Evolutionary conservation across 2,888 invertebrate genomes (phyloP), one percentile per base, ranked within the genome.

Genomic region (Agrochola lychnidis): DNA sequence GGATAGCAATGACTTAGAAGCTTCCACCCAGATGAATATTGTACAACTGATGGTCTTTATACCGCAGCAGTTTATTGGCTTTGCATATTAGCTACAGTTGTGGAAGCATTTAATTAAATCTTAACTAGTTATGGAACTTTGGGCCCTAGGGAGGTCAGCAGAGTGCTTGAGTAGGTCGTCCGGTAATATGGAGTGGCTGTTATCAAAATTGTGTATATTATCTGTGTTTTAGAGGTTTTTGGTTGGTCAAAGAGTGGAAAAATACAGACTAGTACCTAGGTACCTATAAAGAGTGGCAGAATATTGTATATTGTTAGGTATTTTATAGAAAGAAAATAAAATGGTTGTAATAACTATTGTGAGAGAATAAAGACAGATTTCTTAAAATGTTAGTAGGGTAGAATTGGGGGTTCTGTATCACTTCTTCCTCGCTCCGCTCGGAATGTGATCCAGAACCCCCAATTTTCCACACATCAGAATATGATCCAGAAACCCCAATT

Each of bases 21-120:
- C 57, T 53, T 25, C 68, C 9, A 57, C 22, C 42, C 1, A 70
- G 79, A 72, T 66, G 79, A 83, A 83, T 75, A 70, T 62, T 74
- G 48, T 79, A 76, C 42, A 72, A 57, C 36, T 70, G 70, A 73
- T 67, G 70, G 69, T 67, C 62, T 70, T 51, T 75, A 76, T 68
- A 78, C 76, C 62, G 70, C 66, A 69, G 56, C 69, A 84, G 84
- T 84, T 87, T 87, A 86, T 87, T 84, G 78, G 69, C 81, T 81
- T 78, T 84, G 86, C 82, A 81, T 84, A 87, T 83, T 87, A 87
- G 79, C 76, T 71, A 74, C 77, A 82, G 83, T 88, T 85, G 86
- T 81, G 88, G 83, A 81, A 84, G 87, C 85, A 75, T 87, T 87
- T 87, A 85, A 87, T 87, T 87, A 85, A 87, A 87, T 88, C 81